A percentile compares a stretch with the other conserved stretches of the same genome.
phyloP scores from a whole-genome alignment of 2,888 invertebrate species.

The Muscina levida region DNA sequence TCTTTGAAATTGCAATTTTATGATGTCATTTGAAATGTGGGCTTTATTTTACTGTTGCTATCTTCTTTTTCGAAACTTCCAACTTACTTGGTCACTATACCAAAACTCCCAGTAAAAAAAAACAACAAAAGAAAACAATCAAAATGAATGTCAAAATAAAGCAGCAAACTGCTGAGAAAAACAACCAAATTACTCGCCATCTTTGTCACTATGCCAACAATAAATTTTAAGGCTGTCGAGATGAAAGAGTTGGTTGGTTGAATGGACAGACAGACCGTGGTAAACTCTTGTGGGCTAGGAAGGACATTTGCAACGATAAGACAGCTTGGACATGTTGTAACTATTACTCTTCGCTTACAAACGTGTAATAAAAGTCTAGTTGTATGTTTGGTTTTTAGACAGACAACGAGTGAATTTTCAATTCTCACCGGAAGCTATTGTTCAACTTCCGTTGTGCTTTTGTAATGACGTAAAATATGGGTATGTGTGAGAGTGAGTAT shows the following conservation, averaged over 20 bases:
- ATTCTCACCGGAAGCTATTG: slow-evolving; percentile 48
- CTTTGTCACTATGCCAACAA: slow-evolving; percentile 59
- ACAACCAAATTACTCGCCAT: slow-evolving; percentile 50
- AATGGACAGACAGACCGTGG: background rate
- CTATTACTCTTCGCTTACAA: slow-evolving; percentile 3
- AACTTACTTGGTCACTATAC: too few species aligned
- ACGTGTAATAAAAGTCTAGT: slow-evolving; percentile 20
- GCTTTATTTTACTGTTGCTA: too few species aligned
- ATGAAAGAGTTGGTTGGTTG: background rate
- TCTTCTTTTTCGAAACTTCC: too few species aligned
- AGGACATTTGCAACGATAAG: background rate
- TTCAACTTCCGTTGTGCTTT: slow-evolving; percentile 43
- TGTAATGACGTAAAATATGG: too few species aligned
- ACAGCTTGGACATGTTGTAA: background rate
- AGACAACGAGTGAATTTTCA: slow-evolving; percentile 12
- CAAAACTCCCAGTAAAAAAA: too few species aligned
- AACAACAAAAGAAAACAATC: slow-evolving; percentile 1
- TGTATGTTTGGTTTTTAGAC: background rate
- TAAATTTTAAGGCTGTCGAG: slow-evolving; percentile 46
- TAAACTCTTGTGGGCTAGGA: background rate
- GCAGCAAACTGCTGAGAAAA: slow-evolving; percentile 12
- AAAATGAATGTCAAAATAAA: background rate
- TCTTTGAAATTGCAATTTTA: too few species aligned
- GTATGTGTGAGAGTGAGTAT: background rate
- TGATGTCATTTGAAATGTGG: too few species aligned